A percentile compares a stretch with the other conserved stretches of the same genome.
phyloP scores from a whole-genome alignment of 1,140 invertebrate species.

The Conus ventricosus region DNA sequence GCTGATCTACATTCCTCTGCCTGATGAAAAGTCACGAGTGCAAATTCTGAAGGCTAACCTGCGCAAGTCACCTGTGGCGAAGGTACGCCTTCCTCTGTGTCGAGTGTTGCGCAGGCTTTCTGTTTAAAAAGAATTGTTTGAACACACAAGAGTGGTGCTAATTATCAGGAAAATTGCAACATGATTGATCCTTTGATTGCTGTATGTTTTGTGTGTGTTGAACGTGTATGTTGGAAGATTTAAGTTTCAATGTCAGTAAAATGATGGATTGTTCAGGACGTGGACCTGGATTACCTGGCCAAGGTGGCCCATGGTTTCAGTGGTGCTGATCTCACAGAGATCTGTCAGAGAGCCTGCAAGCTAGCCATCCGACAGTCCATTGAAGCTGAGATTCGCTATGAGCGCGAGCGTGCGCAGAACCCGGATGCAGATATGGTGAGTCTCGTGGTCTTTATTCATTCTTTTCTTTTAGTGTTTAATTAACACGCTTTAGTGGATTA shows the following conservation, averaged over 20 bases:
- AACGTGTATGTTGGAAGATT: no score
- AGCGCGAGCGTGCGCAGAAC: slow-evolving; percentile 89
- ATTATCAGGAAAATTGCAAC: no score
- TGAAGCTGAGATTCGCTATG: slow-evolving; percentile 93
- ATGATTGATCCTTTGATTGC: no score
- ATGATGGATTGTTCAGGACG: background rate
- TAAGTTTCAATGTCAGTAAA: no score
- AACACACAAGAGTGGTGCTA: no score
- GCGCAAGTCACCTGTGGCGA: slow-evolving; percentile 96
- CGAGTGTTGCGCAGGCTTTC: no score
- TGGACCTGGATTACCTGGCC: slow-evolving; percentile 80
- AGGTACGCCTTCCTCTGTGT: slow-evolving; percentile 75
- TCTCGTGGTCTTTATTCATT: background rate
- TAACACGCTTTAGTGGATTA: background rate
- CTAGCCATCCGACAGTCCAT: slow-evolving; percentile 98
- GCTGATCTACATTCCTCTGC: slow-evolving; percentile 99
- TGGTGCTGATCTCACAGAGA: slow-evolving; percentile 99
- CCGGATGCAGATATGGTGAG: slow-evolving; percentile 86
- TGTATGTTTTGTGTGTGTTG: no score
- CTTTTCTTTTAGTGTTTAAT: background rate
- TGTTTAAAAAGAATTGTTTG: no score
- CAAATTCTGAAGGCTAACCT: slow-evolving; percentile 96
- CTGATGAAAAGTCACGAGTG: slow-evolving; percentile 98
- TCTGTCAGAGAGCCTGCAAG: slow-evolving; percentile 99
- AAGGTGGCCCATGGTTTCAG: slow-evolving; percentile 98